Evolutionary conservation across 2,113 vertebrate species (phyloP), one percentile per base, ranked within the genome.

Genomic region (human (Homo sapiens)): DNA sequence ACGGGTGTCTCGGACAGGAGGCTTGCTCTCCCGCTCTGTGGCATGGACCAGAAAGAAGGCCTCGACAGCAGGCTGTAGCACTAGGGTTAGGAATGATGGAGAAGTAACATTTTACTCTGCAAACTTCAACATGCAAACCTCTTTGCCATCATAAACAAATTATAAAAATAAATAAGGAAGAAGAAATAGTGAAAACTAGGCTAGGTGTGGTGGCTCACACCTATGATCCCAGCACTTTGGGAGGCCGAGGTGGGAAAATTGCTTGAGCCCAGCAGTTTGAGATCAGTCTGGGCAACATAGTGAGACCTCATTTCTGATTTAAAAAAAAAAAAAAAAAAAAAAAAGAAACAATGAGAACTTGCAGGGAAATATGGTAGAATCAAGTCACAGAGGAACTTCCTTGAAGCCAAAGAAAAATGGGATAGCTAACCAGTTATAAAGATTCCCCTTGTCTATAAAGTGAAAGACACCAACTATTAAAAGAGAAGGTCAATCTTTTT

Each of bases 31-130:
- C 27, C 99, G 98, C 91, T 99, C 99, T 0, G 99, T 99, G 84
- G 99, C 99, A n/a, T 99, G 99, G 78, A 99, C 99, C 25, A 99
- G 97, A 98, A 99, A 99, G 98, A 99, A 99, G 81, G 99, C 99
- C 97, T 99, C 99, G 52, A 99, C 99, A 0, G 99, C 99, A 18
- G 99, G 99, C 98, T 99, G 99, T 35, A 99, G 98, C 96, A 99
- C 99, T 99, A 59, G 2, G 17, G 88, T 64, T 70, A 93, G 80
- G 35, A 94, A 81, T 22, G 55, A 96, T 0, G 96, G 30, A 35
- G 27, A 92, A 89, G 45, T 57, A 30, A 84, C 57, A 48, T 61
- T 96, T 95, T 64, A 96, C 45, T 85, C 94, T 85, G 80, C 27
- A 92, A 68, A 97, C 27, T 73, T 94, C 55, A 94, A 87, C 27